Conservation (phyloP, 2,888 invertebrate species). For the Apomyelois bistriatella region DNA sequence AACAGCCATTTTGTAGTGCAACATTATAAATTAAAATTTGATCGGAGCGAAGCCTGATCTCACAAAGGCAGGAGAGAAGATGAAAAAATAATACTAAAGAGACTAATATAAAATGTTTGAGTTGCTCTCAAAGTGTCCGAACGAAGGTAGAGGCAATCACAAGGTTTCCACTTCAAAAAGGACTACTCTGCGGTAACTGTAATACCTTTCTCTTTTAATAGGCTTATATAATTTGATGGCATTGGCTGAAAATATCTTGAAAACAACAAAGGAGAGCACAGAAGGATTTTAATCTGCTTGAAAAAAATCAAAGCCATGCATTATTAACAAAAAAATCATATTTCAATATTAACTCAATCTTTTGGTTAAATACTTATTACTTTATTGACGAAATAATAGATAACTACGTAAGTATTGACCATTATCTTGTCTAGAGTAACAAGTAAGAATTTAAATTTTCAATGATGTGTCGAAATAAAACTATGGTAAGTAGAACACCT, state of each 20-base stretch:
- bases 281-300: background rate
- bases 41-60: background rate
- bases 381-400: too few relatives aligned
- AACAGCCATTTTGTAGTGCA: too few relatives aligned
- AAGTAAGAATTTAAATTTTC: too few relatives aligned
- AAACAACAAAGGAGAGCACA: background rate
- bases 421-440: too few relatives aligned
- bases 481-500: too few relatives aligned
- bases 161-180: constrained; percentile 15
- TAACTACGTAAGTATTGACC: too few relatives aligned
- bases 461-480: too few relatives aligned
- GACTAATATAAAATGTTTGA: constrained; percentile 19
- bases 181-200: constrained; percentile 11
- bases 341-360: too few relatives aligned
- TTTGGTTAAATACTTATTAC: too few relatives aligned
- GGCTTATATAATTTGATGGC: constrained; percentile 33
- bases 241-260: constrained; percentile 15
- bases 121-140: constrained; percentile 22
- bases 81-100: constrained; percentile 8
- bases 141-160: constrained; percentile 22
- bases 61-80: background rate
- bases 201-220: constrained; percentile 34
- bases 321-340: too few relatives aligned
- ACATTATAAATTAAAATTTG: background rate
- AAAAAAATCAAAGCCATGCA: background rate